These are phyloP conservation scores for Puntigrus tetrazona DNA, from an alignment of 2,113 vertebrate species.

Conservation along the genomic window DNA sequence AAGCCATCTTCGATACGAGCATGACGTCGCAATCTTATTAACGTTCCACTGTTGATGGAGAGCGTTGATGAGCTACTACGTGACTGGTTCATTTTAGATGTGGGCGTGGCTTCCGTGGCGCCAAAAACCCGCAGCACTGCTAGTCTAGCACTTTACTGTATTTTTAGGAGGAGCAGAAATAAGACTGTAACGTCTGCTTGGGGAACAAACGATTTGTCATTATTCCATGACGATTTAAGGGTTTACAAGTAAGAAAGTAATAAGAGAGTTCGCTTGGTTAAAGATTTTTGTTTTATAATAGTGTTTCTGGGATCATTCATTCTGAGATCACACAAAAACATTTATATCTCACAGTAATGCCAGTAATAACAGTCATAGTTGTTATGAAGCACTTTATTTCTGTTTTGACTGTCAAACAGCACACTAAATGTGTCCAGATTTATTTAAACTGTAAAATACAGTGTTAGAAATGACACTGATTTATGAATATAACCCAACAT, in stretches of 20 bases:
- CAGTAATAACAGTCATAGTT: neutral
- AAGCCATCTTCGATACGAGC: no score
- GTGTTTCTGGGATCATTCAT: neutral
- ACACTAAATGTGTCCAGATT: neutral
- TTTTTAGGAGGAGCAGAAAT: neutral
- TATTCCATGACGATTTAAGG: neutral
- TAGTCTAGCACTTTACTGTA: neutral
- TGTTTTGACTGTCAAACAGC: neutral
- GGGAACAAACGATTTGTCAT: neutral
- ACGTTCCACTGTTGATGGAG: neutral
- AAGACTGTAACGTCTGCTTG: neutral
- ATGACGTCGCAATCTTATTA: no score
- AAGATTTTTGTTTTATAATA: neutral
- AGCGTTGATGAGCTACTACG: neutral
- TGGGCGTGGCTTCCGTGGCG: neutral
- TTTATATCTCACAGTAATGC: neutral
- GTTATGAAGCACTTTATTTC: no score
- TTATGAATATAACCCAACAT: no score
- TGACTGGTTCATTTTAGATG: neutral
- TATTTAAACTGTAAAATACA: no score
- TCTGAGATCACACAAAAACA: neutral
- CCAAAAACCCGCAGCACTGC: neutral
- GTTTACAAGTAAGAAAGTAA: no score
- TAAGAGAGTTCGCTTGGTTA: neutral
- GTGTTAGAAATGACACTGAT: no score